phyloP scores from a whole-genome alignment of 2,113 vertebrate genomes.

The Labeo catla region DNA sequence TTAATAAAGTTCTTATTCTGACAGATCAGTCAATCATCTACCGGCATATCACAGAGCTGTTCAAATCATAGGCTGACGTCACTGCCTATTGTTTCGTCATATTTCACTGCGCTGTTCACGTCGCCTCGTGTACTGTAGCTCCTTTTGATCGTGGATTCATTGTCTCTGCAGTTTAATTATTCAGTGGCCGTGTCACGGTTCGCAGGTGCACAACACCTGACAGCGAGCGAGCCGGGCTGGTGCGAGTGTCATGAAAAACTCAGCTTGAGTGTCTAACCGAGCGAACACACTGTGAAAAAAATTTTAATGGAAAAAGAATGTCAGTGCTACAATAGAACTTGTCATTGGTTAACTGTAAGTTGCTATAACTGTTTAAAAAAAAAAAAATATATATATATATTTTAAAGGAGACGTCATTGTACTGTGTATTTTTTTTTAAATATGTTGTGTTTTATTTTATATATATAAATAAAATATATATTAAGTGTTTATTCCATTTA shows the following conservation, averaged over 20 bases:
- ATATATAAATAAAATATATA: too few relatives aligned
- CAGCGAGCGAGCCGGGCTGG: background rate
- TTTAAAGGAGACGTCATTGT: background rate
- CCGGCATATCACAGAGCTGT: background rate
- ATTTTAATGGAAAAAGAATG: background rate
- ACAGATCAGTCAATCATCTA: background rate
- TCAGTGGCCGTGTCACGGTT: slow-evolving; percentile 5
- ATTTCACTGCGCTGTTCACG: background rate
- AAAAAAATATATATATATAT: too few relatives aligned
- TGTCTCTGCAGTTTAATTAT: slow-evolving; percentile 24
- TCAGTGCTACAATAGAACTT: background rate
- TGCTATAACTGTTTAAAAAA: too few relatives aligned
- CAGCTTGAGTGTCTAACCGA: background rate
- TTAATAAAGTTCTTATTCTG: background rate
- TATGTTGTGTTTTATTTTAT: too few relatives aligned
- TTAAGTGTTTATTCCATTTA: too few relatives aligned
- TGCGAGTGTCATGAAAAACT: slow-evolving; percentile 1
- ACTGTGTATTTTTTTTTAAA: too few relatives aligned
- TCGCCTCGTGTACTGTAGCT: background rate
- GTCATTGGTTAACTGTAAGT: background rate
- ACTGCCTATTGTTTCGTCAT: background rate
- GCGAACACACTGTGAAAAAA: background rate
- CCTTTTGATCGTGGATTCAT: background rate
- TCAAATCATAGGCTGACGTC: background rate
- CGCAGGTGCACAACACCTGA: slow-evolving; percentile 34